Evolutionary conservation across 2,113 vertebrate species (phyloP).

Genomic region (Jaculus jaculus): DNA sequence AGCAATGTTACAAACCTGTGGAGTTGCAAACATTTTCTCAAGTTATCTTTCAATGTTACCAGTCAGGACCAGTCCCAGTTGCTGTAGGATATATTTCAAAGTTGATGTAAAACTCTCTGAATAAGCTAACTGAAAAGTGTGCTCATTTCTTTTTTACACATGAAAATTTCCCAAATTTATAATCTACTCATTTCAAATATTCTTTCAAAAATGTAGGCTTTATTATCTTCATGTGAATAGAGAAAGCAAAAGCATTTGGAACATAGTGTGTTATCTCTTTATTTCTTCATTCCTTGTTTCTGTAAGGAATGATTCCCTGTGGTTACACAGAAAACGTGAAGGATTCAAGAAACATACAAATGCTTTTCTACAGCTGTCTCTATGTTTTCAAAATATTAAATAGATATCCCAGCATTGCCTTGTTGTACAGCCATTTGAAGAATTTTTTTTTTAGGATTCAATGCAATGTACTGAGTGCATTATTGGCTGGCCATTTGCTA

Average conservation of each 20-base stretch:
- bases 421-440: background rate
- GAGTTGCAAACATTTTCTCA: background rate
- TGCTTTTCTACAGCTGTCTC: constrained; percentile 20
- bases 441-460: constrained; percentile 14
- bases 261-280: background rate
- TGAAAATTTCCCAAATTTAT: constrained; percentile 16
- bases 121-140: background rate
- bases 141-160: background rate
- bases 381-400: constrained; percentile 38
- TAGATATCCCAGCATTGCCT: background rate
- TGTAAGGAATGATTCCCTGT: constrained; percentile 35
- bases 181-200: constrained; percentile 52
- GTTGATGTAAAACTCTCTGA: background rate
- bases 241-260: constrained; percentile 37
- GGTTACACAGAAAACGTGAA: constrained; percentile 61
- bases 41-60: constrained; percentile 30
- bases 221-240: constrained; percentile 42
- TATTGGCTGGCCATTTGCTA: background rate
- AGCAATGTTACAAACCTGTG: background rate
- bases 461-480: background rate
- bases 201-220: constrained; percentile 39
- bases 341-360: constrained; percentile 17
- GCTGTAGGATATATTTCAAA: constrained; percentile 42
- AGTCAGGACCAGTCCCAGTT: background rate
- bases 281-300: constrained; percentile 28